Conservation (phyloP, 2,797 vertebrate genomes). For the Acanthiza pusilla region DNA sequence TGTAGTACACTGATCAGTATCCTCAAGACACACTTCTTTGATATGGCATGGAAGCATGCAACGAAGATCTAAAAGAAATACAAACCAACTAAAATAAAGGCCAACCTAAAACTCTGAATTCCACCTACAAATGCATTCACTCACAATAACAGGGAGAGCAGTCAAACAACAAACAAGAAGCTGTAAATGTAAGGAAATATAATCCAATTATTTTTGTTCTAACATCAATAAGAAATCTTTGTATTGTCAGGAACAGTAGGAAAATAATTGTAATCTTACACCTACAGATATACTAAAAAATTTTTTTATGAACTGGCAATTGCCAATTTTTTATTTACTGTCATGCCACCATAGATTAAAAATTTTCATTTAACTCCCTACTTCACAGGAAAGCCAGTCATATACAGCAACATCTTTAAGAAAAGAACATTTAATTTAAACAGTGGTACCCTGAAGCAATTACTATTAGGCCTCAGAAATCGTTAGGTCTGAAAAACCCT, state of each 20-base stretch:
- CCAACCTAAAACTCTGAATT: background rate
- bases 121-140: background rate
- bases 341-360: background rate
- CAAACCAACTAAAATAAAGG: background rate
- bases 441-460: background rate
- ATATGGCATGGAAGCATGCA: background rate
- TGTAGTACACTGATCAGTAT: background rate
- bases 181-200: background rate
- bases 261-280: background rate
- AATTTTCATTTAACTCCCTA: background rate
- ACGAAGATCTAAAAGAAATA: background rate
- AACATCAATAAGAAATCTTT: background rate
- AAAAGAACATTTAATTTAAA: background rate
- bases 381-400: background rate
- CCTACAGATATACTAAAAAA: background rate
- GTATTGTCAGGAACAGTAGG: background rate
- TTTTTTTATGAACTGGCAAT: background rate
- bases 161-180: background rate
- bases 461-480: background rate
- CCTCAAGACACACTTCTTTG: background rate
- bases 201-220: background rate
- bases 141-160: background rate
- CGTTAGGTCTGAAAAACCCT: background rate
- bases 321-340: background rate
- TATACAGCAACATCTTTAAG: background rate